Evolutionary conservation across 1,140 invertebrate genomes (phyloP).

Genomic region (Pararge aegeria): DNA sequence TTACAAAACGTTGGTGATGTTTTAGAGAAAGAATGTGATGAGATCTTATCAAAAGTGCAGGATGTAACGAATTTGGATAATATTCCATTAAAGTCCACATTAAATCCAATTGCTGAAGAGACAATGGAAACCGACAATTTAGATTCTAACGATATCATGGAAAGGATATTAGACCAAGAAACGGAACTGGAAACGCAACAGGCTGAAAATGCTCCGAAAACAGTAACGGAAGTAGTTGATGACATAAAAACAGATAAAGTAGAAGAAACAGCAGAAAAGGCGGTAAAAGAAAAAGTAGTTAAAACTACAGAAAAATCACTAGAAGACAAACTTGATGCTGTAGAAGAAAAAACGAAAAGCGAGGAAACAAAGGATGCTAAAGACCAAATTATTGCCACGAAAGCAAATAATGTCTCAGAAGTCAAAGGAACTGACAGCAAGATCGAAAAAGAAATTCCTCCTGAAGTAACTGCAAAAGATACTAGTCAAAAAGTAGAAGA

Average conservation of each 20-base stretch:
- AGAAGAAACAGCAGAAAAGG: not conserved
- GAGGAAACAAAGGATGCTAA: constrained; percentile 25
- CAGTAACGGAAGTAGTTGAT: not conserved
- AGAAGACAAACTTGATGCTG: constrained; percentile 4
- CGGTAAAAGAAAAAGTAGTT: not conserved
- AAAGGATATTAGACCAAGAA: constrained; percentile 62
- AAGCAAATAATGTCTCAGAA: constrained; percentile 18
- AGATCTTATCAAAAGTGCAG: constrained; percentile 69
- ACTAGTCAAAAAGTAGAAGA: constrained; percentile 18
- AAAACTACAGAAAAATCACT: constrained; percentile 20
- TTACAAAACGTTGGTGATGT: constrained; percentile 66
- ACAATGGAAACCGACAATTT: constrained; percentile 62
- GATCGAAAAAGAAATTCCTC: constrained; percentile 25
- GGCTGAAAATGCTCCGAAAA: constrained; percentile 29
- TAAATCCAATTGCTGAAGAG: constrained; percentile 66
- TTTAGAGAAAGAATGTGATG: constrained; percentile 69
- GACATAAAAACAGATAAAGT: not conserved
- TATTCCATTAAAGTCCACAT: constrained; percentile 57
- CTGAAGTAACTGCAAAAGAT: constrained; percentile 25
- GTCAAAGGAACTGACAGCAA: constrained; percentile 32
- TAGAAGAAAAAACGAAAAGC: constrained; percentile 17
- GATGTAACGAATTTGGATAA: constrained; percentile 68
- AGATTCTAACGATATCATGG: constrained; percentile 63
- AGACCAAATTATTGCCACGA: constrained; percentile 27
- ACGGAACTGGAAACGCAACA: constrained; percentile 54